Evolutionary conservation across 2,797 vertebrate genomes (phyloP).

Genomic region (Acrocephalus scirpaceus): DNA sequence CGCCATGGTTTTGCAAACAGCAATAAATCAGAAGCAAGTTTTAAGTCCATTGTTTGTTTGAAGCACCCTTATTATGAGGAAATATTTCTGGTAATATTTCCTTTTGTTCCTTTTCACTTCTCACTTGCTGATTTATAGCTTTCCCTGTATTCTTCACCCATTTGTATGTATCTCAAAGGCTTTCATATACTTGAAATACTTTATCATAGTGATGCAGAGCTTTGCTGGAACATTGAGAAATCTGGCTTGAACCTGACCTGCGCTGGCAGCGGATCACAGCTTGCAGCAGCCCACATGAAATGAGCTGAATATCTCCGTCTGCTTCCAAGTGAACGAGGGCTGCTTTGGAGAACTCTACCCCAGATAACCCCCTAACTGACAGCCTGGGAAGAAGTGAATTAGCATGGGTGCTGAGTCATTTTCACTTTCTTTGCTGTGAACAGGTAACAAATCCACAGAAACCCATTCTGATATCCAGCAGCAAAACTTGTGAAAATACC

Average conservation of each 20-base stretch:
- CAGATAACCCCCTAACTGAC: background rate
- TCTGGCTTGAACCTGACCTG: background rate
- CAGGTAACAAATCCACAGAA: background rate
- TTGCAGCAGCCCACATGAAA: background rate
- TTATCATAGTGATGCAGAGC: background rate
- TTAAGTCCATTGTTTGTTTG: background rate
- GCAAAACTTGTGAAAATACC: background rate
- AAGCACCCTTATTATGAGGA: background rate
- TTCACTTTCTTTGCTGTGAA: background rate
- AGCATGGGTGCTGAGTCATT: background rate
- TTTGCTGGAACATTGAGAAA: background rate
- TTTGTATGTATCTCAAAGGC: background rate
- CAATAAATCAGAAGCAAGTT: background rate
- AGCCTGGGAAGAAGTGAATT: background rate
- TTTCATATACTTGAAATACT: slow-evolving; percentile 3
- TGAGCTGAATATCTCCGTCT: background rate
- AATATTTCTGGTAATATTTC: background rate
- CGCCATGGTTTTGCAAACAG: background rate
- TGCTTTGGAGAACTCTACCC: background rate
- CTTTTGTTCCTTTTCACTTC: background rate
- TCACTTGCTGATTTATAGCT: background rate
- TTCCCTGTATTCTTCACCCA: background rate
- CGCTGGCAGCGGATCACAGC: background rate
- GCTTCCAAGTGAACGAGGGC: background rate
- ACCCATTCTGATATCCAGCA: background rate